Evolutionary conservation across 1,140 invertebrate genomes (phyloP).

Genomic region (Anagrus nilaparvatae): DNA sequence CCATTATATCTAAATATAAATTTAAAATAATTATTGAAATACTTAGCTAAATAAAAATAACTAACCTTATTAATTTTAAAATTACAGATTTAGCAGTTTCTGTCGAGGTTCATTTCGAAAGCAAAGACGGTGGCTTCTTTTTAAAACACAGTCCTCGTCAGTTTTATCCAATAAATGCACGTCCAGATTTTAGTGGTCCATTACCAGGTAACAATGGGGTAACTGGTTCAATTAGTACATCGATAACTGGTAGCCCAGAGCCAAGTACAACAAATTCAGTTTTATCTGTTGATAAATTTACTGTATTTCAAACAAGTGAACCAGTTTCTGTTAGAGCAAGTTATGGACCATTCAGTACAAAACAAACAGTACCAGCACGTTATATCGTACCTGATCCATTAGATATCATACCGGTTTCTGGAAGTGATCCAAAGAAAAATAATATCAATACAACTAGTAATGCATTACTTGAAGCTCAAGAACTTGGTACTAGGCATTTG

Average conservation of each 20-base stretch:
- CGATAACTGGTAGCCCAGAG: too few relatives aligned
- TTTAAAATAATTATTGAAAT: too few relatives aligned
- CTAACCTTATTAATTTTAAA: too few relatives aligned
- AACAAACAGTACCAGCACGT: constrained; percentile 84
- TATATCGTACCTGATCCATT: constrained; percentile 73
- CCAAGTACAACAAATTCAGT: too few relatives aligned
- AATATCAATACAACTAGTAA: constrained; percentile 25
- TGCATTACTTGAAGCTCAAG: constrained; percentile 50
- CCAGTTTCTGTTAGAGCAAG: constrained; percentile 78
- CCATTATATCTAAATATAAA: too few relatives aligned
- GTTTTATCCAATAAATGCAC: constrained; percentile 36
- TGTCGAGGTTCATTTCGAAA: constrained; percentile 82
- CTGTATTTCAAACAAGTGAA: constrained; percentile 76
- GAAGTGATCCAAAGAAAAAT: constrained; percentile 25
- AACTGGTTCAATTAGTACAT: too few relatives aligned
- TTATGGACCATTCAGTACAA: constrained; percentile 86
- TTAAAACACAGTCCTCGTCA: constrained; percentile 65
- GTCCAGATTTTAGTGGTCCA: constrained; percentile 28
- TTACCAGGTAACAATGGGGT: too few relatives aligned
- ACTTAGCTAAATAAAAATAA: too few relatives aligned
- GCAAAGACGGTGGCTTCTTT: constrained; percentile 82
- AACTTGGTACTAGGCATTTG: constrained; percentile 60
- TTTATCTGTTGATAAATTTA: constrained; percentile 71
- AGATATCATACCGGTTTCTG: constrained; percentile 38
- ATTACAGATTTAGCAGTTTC: constrained; percentile 35